These are phyloP conservation scores for Lysandra bellargus DNA, from an alignment of 2,888 invertebrate genomes.

Conservation along the genomic window DNA sequence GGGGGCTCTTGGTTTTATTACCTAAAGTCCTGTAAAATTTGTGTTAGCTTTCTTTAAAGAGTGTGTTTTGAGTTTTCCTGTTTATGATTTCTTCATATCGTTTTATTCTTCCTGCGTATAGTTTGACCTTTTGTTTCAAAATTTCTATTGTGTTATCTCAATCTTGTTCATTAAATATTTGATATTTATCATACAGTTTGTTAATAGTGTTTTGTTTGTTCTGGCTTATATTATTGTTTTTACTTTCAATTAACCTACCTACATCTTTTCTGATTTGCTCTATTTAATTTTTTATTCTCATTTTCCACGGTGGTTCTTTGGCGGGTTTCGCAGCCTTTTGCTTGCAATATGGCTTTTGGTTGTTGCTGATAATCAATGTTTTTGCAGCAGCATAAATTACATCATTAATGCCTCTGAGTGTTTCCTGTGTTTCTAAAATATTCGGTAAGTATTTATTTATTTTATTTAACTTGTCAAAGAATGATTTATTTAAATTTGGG, in stretches of 20 bases:
- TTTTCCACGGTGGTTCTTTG: slow-evolving; percentile 26
- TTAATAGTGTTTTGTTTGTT: neutral
- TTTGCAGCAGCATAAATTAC: no score
- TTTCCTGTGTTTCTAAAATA: slow-evolving; percentile 13
- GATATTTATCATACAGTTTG: slow-evolving; percentile 29
- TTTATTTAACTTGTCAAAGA: slow-evolving; percentile 20
- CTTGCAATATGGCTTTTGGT: slow-evolving; percentile 29
- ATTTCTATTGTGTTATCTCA: slow-evolving; percentile 24
- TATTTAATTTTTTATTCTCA: slow-evolving; percentile 10
- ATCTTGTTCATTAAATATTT: slow-evolving; percentile 18
- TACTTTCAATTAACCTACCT: neutral
- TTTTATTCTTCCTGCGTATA: slow-evolving; percentile 28
- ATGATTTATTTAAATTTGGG: slow-evolving; percentile 20
- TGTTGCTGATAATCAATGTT: slow-evolving; percentile 30
- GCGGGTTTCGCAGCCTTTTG: neutral
- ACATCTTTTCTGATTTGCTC: neutral
- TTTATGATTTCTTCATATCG: slow-evolving; percentile 20
- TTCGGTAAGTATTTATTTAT: slow-evolving; percentile 33
- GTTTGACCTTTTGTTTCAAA: slow-evolving; percentile 30
- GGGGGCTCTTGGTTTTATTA: slow-evolving; percentile 24
- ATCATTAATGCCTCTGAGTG: slow-evolving; percentile 25
- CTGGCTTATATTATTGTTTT: no score
- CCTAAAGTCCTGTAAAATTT: slow-evolving; percentile 17
- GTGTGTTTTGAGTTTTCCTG: slow-evolving; percentile 23
- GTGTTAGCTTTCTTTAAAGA: slow-evolving; percentile 22